Conservation (phyloP, 2,113 vertebrate genomes). For the Egretta garzetta region DNA sequence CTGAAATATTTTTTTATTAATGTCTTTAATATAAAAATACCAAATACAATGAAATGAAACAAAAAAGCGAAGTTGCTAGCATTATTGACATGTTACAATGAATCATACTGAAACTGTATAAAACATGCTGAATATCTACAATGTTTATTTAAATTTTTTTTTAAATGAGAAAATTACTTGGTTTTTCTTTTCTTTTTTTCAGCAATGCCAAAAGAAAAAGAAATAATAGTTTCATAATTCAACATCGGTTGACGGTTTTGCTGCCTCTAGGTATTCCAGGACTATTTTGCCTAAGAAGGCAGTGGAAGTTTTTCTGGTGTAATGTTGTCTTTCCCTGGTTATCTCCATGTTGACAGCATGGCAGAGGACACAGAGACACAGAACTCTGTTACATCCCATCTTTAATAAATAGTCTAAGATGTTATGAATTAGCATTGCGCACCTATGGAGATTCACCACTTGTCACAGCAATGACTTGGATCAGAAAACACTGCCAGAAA, state of each 20-base stretch:
- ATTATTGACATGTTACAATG: background rate
- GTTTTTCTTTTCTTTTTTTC: background rate
- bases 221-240: background rate
- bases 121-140: background rate
- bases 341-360: slow-evolving; percentile 64
- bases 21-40: background rate
- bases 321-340: background rate
- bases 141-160: background rate
- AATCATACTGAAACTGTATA: background rate
- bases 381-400: slow-evolving; percentile 36
- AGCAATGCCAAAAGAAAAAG: background rate
- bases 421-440: background rate
- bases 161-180: background rate
- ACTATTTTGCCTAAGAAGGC: background rate
- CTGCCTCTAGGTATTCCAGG: background rate
- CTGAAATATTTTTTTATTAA: background rate
- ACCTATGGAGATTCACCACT: slow-evolving; percentile 53
- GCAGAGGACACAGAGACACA: slow-evolving; percentile 66
- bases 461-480: slow-evolving; percentile 32
- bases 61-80: background rate
- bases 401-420: slow-evolving; percentile 57
- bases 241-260: background rate
- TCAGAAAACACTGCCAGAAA: slow-evolving; percentile 51
- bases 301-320: background rate
- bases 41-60: background rate